Conservation (phyloP, 2,888 invertebrate species). For the Dorcus parallelipipedus region DNA sequence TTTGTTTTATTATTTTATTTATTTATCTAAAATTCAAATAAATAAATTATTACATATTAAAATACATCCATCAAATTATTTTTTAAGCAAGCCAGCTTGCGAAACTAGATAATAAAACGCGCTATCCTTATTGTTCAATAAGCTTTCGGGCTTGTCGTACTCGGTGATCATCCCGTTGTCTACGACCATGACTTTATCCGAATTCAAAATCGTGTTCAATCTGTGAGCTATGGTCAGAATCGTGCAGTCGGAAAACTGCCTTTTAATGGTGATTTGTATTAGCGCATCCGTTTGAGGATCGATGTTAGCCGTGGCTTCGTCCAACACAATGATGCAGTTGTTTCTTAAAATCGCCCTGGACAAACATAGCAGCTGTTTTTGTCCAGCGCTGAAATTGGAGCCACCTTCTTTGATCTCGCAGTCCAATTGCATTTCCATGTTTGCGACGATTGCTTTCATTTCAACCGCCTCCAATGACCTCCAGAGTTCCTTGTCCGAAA, state of each 20-base stretch:
- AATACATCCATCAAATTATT: not conserved
- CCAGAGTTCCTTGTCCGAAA: slow-evolving; percentile 76
- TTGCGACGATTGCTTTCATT: slow-evolving; percentile 64
- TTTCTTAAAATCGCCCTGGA: slow-evolving; percentile 58
- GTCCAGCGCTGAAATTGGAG: slow-evolving; percentile 43
- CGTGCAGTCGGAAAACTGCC: slow-evolving; percentile 69
- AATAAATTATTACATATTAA: not conserved
- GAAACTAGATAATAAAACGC: slow-evolving; percentile 65
- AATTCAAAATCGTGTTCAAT: slow-evolving; percentile 79
- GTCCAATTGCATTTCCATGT: slow-evolving; percentile 45
- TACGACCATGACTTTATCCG: slow-evolving; percentile 75
- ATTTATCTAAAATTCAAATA: slow-evolving; percentile 2
- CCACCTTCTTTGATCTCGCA: slow-evolving; percentile 65
- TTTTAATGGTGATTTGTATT: slow-evolving; percentile 70
- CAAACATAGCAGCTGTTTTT: slow-evolving; percentile 67
- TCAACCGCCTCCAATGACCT: slow-evolving; percentile 76
- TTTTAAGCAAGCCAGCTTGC: slow-evolving; percentile 62
- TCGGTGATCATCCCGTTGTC: slow-evolving; percentile 72
- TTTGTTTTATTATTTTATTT: not conserved
- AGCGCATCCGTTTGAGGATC: slow-evolving; percentile 71
- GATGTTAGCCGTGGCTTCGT: slow-evolving; percentile 79
- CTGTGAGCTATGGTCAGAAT: slow-evolving; percentile 80
- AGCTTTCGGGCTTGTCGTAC: slow-evolving; percentile 67
- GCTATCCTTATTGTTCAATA: slow-evolving; percentile 59
- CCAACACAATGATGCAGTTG: slow-evolving; percentile 37